A percentile compares a stretch with the other conserved stretches of the same genome.
Conservation (phyloP, 2,113 vertebrate species). For the Corythoichthys haematopterus region DNA sequence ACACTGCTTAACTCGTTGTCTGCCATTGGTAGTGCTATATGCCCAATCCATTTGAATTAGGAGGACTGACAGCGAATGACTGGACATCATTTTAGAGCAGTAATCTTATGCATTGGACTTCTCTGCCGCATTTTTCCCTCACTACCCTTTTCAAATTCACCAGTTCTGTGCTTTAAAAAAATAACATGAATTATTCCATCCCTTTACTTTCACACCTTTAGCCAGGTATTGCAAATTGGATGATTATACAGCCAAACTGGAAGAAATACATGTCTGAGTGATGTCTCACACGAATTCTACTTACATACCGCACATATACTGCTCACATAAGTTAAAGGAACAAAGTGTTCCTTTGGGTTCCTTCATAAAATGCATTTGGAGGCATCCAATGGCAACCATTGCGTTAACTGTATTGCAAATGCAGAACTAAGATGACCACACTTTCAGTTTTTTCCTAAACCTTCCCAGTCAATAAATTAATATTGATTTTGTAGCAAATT, state of each 20-base stretch:
- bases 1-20: too few relatives aligned
- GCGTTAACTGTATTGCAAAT: background rate
- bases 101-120: conserved; percentile 19
- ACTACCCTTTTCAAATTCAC: conserved; percentile 48
- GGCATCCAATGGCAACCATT: background rate
- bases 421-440: background rate
- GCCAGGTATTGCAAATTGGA: conserved; percentile 22
- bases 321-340: too few relatives aligned
- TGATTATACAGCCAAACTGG: conserved; percentile 1
- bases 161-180: conserved; percentile 35
- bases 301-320: background rate
- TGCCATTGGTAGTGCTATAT: too few relatives aligned
- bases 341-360: background rate
- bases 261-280: conserved; percentile 11
- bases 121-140: conserved; percentile 32
- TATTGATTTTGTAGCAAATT: too few relatives aligned
- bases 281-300: background rate
- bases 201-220: conserved; percentile 17
- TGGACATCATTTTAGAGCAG: background rate
- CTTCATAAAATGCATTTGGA: background rate
- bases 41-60: too few relatives aligned
- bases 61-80: too few relatives aligned
- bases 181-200: conserved; percentile 34
- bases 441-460: too few relatives aligned
- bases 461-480: too few relatives aligned